Percentiles rank a stretch among this genome's conserved stretches.
Evolutionary conservation across 2,113 vertebrate species (phyloP).

Genomic region (Shinisaurus crocodilurus): DNA sequence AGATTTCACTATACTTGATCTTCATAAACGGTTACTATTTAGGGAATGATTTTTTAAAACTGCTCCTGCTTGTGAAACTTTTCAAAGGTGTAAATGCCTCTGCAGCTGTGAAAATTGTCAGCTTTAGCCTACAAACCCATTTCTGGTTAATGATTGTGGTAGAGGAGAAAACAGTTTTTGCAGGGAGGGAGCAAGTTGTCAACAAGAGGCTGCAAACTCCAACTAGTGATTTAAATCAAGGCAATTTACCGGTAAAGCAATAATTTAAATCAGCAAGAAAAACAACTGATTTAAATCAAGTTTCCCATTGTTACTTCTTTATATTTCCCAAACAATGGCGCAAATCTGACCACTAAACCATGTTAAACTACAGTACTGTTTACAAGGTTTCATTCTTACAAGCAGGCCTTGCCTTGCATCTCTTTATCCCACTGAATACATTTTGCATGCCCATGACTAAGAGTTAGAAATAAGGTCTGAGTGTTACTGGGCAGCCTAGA

Average conservation of each 20-base stretch:
- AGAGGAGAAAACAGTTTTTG: background rate
- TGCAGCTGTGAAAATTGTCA: conserved; percentile 18
- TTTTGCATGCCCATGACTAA: background rate
- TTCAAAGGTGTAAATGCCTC: conserved; percentile 1
- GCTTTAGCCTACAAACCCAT: conserved; percentile 22
- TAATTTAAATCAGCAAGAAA: background rate
- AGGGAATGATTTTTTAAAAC: background rate
- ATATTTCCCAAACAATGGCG: background rate
- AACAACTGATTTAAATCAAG: conserved; percentile 6
- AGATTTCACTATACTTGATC: background rate
- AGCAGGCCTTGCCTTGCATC: background rate
- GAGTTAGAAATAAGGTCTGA: background rate
- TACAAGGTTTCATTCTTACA: background rate
- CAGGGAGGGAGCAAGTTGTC: background rate
- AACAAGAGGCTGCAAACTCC: background rate
- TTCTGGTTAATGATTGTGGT: conserved; percentile 18
- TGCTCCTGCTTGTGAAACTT: background rate
- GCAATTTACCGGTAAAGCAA: background rate
- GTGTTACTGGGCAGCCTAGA: no score
- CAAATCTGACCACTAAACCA: background rate
- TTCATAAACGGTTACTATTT: background rate
- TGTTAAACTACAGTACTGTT: background rate
- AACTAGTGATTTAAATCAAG: background rate
- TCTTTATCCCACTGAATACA: background rate
- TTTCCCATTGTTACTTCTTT: background rate